Evolutionary conservation across 2,888 invertebrate species (phyloP), one percentile per base, ranked within the genome.

Genomic region (Lydus trimaculatus): DNA sequence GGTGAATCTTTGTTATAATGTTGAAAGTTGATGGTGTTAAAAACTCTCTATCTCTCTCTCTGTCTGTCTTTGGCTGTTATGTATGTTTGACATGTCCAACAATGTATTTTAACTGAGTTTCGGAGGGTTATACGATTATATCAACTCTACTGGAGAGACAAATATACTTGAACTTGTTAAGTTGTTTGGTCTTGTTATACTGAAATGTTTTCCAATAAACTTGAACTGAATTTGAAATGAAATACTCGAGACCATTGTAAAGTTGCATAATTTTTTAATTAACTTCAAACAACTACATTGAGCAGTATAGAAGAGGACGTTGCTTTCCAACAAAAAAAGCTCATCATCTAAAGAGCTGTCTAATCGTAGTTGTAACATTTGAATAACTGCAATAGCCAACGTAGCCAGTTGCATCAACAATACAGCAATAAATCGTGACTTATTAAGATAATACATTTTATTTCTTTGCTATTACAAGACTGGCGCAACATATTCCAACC

Each of bases 391-490:
- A n/a, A n/a, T n/a, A n/a, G n/a, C n/a, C n/a, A n/a, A n/a, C n/a
- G n/a, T n/a, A n/a, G n/a, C n/a, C 6, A 4, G 28, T 4, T 28
- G 28, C 72, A 72, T 72, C 70, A 61, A 58, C 62, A 65, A 67
- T 62, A 70, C 64, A 58, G 62, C 36, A 70, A 71, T 73, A 71
- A 73, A 73, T 71, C 58, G n/a, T n/a, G 56, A 66, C 64, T 67
- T 70, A 72, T 9, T 43, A n/a, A 4, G 36, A 15, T 15, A 36
- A 36, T 15, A 36, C 31, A 31, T 31, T 1, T 31, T 31, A 31
- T 31, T 31, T 13, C 13, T 13, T 36, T 15, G 15, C 36, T 36
- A 2, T 36, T 36, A 33, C 33, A 33, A 33, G 33, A 33, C 8
- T 33, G 33, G 11, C 33, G 11, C 2, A 33, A 33, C 33, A 33